Evolutionary conservation across 1,140 invertebrate genomes (phyloP), one percentile per base, ranked within the genome.

Genomic region (Triops longicaudatus): DNA sequence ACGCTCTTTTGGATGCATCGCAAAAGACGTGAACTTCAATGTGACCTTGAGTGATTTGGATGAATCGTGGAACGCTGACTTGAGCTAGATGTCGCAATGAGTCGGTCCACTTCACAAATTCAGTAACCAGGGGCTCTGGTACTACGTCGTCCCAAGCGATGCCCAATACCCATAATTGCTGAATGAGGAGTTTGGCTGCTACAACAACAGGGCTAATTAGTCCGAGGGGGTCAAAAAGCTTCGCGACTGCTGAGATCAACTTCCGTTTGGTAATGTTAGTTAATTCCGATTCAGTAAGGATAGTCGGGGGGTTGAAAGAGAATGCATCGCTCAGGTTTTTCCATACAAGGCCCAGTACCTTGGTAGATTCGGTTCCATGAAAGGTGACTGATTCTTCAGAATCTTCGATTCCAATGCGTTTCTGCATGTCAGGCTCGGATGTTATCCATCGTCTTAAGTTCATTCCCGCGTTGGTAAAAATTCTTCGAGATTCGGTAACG

Each of bases 151-250:
- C 85, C 85, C 85, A 87, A 73, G 80, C 81, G 12, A 84, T 12
- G 43, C 82, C 81, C 41, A 43, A 37, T 74, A 79, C 26, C 84
- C 85, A 85, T 26, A 86, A 50, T 77, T 81, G 50, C 81, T 87
- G 85, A 10, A 87, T 76, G 9, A 86, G 76, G 7, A 84, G 81
- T 81, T 87, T 87, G 42, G 81, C 80, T 17, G 75, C 78, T 14
- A 85, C 80, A 11, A 81, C 81, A 12, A 84, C 72, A 37, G 85
- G 84, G 31, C 80, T 79, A 11, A 85, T 22, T 14, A 85, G 77
- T 26, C 85, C 85, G 12, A 85, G 77, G 14, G 85, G 85, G 79
- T 87, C 85, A 78, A 84, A 87, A 9, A 84, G 42, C 77, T 79
- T 80, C 1, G 83, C 79, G 7, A 83, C 78, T 26, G 82, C 79